Conservation (phyloP, 2,888 invertebrate species). For the Lasioglossum morio region DNA sequence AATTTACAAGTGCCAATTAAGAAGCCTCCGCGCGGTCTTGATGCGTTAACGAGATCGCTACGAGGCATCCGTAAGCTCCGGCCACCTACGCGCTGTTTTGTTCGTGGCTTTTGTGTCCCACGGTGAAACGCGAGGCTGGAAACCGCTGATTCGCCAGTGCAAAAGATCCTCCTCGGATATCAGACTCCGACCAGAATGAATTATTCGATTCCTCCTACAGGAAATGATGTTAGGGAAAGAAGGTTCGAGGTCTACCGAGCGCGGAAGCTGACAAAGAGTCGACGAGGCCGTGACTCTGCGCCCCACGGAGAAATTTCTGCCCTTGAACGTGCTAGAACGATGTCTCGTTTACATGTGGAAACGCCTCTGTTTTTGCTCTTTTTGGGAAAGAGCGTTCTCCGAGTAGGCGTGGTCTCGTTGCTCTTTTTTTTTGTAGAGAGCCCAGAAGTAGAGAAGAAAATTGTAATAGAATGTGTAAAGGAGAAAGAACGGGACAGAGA, state of each 20-base stretch:
- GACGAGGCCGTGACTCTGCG: not conserved
- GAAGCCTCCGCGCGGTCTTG: not conserved
- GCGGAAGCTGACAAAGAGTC: not conserved
- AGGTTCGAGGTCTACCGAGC: not conserved
- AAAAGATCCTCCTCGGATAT: not conserved
- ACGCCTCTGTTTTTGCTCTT: too few relatives aligned
- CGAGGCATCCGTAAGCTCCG: not conserved
- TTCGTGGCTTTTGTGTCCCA: not conserved
- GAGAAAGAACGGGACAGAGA: too few relatives aligned
- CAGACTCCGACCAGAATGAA: not conserved
- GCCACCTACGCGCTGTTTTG: not conserved
- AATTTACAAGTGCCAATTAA: constrained; percentile 56
- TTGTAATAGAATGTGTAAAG: too few relatives aligned
- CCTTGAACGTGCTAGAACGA: not conserved
- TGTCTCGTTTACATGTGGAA: not conserved
- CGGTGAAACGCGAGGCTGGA: not conserved
- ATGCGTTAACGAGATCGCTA: constrained; percentile 33
- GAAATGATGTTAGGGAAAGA: not conserved
- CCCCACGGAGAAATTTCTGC: not conserved
- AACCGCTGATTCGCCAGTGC: not conserved
- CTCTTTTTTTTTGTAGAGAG: too few relatives aligned
- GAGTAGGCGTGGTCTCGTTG: too few relatives aligned
- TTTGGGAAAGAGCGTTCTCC: too few relatives aligned
- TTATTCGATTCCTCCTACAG: not conserved
- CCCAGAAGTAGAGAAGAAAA: too few relatives aligned